A percentile compares a stretch with the other conserved stretches of the same genome.
These are phyloP conservation scores for Cordilura impudica DNA, from an alignment of 2,888 invertebrate genomes.

Conservation along the genomic window DNA sequence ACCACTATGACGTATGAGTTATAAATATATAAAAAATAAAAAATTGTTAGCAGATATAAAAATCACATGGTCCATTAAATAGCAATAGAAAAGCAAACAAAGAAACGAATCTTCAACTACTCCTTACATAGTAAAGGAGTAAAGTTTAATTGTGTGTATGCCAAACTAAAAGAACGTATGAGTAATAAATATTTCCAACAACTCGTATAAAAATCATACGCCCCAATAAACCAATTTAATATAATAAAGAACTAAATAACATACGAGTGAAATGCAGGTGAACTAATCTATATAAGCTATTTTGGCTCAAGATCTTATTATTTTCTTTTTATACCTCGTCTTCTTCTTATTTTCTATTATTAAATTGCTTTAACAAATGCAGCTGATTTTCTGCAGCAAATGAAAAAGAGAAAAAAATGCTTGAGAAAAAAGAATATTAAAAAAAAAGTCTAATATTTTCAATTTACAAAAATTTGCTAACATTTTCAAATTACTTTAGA, in stretches of 20 bases:
- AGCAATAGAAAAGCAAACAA: not conserved
- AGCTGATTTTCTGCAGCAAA: not conserved
- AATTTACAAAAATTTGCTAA: constrained; percentile 59
- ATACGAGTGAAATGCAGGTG: not conserved
- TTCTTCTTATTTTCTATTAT: not conserved
- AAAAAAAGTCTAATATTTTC: constrained; percentile 53
- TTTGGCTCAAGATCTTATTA: not conserved
- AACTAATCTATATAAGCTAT: too few species aligned
- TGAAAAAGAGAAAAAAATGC: not conserved
- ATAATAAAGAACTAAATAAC: not conserved
- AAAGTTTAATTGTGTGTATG: not conserved
- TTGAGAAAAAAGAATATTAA: too few species aligned
- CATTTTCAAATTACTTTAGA: constrained; percentile 56
- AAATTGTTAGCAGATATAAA: not conserved
- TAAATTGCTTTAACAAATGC: not conserved
- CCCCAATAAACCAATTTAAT: constrained; percentile 15
- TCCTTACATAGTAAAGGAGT: not conserved
- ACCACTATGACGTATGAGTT: not conserved
- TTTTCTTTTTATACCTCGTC: too few species aligned
- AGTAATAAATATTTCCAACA: constrained; percentile 22
- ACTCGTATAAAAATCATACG: constrained; percentile 38
- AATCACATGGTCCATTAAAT: not conserved
- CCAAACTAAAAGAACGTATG: not conserved
- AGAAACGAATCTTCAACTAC: too few species aligned
- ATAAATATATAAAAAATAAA: too few species aligned